These are phyloP conservation scores for Turritopsis dohrnii DNA, from an alignment of 30 jellyfish, hydroid and myxozoan genomes.

Conservation along the genomic window DNA sequence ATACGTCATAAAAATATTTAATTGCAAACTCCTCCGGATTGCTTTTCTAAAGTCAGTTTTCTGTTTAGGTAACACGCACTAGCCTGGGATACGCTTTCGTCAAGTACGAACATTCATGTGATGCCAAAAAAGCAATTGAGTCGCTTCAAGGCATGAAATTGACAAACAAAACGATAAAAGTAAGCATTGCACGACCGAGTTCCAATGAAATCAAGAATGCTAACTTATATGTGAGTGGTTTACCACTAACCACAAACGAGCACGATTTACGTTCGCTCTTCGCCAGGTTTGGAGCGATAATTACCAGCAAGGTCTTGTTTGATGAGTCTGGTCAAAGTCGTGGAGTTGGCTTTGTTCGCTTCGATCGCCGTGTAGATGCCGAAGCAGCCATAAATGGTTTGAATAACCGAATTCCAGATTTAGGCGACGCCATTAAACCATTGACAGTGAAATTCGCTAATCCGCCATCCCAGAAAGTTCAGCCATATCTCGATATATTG, in stretches of 20 bases:
- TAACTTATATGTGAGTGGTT: conserved; percentile 94
- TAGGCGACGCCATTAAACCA: conserved; percentile 86
- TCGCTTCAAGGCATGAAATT: conserved; percentile 93
- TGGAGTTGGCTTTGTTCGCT: conserved; percentile 97
- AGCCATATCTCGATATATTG: conserved; percentile 63
- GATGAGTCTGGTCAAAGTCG: conserved; percentile 78
- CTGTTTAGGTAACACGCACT: conserved; percentile 52
- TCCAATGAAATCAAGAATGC: conserved; percentile 97
- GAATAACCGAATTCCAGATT: conserved; percentile 87
- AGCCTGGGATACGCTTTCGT: conserved; percentile 99
- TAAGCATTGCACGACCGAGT: conserved; percentile 98
- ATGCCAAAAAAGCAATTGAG: conserved; percentile 95
- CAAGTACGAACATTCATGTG: conserved; percentile 63
- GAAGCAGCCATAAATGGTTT: conserved; percentile 95
- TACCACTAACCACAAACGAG: conserved; percentile 79
- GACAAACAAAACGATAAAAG: conserved; percentile 88
- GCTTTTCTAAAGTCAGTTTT: neutral
- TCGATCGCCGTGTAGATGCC: conserved; percentile 93
- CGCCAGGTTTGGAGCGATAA: conserved; percentile 90
- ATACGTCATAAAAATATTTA: neutral
- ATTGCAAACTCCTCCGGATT: neutral
- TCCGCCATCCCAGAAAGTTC: conserved; percentile 89
- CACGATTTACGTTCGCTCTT: conserved; percentile 76
- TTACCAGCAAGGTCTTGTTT: conserved; percentile 73
- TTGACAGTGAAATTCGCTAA: conserved; percentile 97